A percentile compares a stretch with the other conserved stretches of the same genome.
These are phyloP conservation scores for Amazona finschi DNA, from an alignment of 2,797 vertebrate genomes.

Conservation along the genomic window DNA sequence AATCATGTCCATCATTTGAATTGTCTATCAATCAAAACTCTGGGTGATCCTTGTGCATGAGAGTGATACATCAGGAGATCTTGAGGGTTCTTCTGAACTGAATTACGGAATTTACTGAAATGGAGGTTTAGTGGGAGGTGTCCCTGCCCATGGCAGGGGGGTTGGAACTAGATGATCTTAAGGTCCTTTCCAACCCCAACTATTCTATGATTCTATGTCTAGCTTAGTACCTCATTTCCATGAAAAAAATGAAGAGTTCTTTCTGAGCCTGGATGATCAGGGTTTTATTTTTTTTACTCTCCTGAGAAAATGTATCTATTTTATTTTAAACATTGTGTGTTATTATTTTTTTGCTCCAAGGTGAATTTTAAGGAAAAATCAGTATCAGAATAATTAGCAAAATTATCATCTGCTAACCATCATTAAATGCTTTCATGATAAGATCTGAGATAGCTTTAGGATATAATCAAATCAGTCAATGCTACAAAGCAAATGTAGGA, in stretches of 20 bases:
- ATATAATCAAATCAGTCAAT: background rate
- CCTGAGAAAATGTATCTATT: background rate
- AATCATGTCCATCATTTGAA: background rate
- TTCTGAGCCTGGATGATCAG: background rate
- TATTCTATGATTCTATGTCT: too few species aligned
- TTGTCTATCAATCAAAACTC: background rate
- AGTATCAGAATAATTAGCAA: background rate
- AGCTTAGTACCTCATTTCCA: background rate
- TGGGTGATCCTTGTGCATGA: background rate
- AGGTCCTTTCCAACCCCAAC: too few species aligned
- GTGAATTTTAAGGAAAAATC: background rate
- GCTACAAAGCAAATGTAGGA: background rate
- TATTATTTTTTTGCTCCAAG: background rate
- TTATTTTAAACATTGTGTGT: background rate
- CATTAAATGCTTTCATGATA: background rate
- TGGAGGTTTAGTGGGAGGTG: background rate
- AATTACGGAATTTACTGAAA: background rate
- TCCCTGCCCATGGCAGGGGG: too few species aligned
- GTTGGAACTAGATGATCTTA: too few species aligned
- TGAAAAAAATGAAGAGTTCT: background rate
- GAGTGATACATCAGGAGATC: background rate
- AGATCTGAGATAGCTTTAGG: background rate
- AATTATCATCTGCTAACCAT: background rate
- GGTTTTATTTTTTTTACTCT: background rate
- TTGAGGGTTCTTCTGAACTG: background rate